These are phyloP conservation scores for Hirudo medicinalis DNA, from an alignment of 1,140 invertebrate species.

Conservation along the genomic window DNA sequence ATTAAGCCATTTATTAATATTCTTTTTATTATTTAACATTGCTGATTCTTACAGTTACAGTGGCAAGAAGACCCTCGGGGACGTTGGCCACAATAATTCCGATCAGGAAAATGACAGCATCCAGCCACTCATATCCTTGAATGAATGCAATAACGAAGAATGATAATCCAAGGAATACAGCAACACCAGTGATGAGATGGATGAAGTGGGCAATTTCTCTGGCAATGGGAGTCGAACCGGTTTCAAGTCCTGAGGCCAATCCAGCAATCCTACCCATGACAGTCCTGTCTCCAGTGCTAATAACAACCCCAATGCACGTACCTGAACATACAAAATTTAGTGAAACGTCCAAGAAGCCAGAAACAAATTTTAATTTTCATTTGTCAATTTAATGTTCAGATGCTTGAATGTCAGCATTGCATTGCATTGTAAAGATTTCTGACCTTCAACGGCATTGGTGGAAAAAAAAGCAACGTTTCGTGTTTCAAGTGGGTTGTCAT, in stretches of 20 bases:
- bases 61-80: conserved; percentile 89
- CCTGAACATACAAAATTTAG: neutral
- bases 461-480: conserved; percentile 94
- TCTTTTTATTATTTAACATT: neutral
- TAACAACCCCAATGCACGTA: conserved; percentile 61
- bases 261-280: conserved; percentile 97
- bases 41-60: conserved; percentile 68
- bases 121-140: conserved; percentile 90
- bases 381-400: neutral
- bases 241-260: conserved; percentile 84
- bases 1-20: neutral
- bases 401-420: neutral
- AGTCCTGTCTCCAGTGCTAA: conserved; percentile 90
- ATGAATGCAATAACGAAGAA: conserved; percentile 96
- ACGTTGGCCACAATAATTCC: conserved; percentile 97
- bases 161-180: conserved; percentile 89
- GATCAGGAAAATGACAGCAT: conserved; percentile 95
- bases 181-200: conserved; percentile 82
- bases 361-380: neutral
- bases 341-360: neutral
- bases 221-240: conserved; percentile 90
- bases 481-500: conserved; percentile 89
- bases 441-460: conserved; percentile 84
- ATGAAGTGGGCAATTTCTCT: conserved; percentile 99
- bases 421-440: neutral